Base-by-base conservation (phyloP, 2,888 invertebrate species). In the Parnassius mnemosyne region DNA sequence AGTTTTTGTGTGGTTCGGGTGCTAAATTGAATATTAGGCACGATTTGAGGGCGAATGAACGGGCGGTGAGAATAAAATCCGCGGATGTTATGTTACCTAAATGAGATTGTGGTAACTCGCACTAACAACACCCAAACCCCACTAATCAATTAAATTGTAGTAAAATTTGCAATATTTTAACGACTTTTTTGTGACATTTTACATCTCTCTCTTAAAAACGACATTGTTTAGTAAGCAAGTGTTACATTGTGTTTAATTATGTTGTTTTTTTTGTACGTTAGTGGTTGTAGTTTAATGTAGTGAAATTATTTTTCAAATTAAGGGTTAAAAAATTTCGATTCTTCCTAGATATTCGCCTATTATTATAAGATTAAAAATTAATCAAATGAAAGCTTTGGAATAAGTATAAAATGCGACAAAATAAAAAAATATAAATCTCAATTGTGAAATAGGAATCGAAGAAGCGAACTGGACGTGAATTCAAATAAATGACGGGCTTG, bases 11-110 rank as follows among this genome's bases (percentile, higher is more conserved):
- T 85, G 89, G 86, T 88, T 87, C 87, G 80, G 81, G 81, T 80
- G 80, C 84, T 85, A 90, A 91, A 91, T 91, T 90, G 89, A 91
- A 91, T 90, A 89, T 91, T 89, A 90, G 88, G 85, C 86, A 84
- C 89, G 89, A 89, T 90, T 88, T 87, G 84, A 86, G 85, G 84
- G 87, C 84, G 87, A 88, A 88, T 83, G 84, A 89, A 81, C 86
- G 85, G 83, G 87, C 86, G 85, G 82, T 82, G 80, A 86, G 84
- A 85, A 89, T 89, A 88, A n/a, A 89, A 89, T 89, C 87, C 87
- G 87, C 82, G 83, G 87, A 88, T 89, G 88, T 89, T 87, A 86
- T 89, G 87, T 89, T 89, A 87, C 87, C 85, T 79, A 85, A 89
- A 89, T 85, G 85, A 89, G 87, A 87, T 87, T 86, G 85, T 80